These are phyloP conservation scores for Enteromius viviparus DNA, from an alignment of 2,797 vertebrate species.

Conservation along the genomic window DNA sequence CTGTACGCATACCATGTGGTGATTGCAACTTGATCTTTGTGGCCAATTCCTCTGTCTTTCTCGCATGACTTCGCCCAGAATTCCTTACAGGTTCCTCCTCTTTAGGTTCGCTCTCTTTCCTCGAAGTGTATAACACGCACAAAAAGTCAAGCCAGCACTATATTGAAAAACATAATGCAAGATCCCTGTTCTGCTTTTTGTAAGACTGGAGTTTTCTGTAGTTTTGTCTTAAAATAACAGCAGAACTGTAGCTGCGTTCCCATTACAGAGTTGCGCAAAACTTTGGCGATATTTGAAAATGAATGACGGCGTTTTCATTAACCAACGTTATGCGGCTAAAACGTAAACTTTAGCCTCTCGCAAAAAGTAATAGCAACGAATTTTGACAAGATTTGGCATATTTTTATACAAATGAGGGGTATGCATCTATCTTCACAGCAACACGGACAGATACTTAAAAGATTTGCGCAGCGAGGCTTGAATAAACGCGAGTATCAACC, in stretches of 20 bases:
- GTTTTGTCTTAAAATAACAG: slow-evolving; percentile 36
- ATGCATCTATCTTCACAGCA: too few relatives aligned
- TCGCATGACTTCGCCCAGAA: slow-evolving; percentile 49
- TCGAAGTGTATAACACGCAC: not conserved
- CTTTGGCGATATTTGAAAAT: too few relatives aligned
- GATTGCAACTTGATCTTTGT: slow-evolving; percentile 33
- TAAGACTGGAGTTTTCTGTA: not conserved
- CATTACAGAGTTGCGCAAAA: too few relatives aligned
- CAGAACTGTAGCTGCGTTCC: not conserved
- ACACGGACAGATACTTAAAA: too few relatives aligned
- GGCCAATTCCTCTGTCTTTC: slow-evolving; percentile 9
- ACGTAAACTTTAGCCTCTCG: too few relatives aligned
- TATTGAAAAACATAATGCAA: slow-evolving; percentile 40
- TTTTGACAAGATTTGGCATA: too few relatives aligned
- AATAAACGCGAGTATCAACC: too few relatives aligned
- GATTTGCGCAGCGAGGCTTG: too few relatives aligned
- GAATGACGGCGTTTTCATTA: too few relatives aligned
- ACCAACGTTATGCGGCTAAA: too few relatives aligned
- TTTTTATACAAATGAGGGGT: too few relatives aligned
- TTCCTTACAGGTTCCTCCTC: slow-evolving; percentile 49
- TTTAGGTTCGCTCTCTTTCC: slow-evolving; percentile 37
- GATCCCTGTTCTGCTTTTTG: slow-evolving; percentile 43
- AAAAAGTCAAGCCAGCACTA: slow-evolving; percentile 14
- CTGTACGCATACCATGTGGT: not conserved
- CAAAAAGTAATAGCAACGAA: too few relatives aligned